A percentile compares a stretch with the other conserved stretches of the same genome.
These are phyloP conservation scores for Pseudomyrmex pallidus DNA, from an alignment of 1,140 invertebrate genomes.

Conservation along the genomic window DNA sequence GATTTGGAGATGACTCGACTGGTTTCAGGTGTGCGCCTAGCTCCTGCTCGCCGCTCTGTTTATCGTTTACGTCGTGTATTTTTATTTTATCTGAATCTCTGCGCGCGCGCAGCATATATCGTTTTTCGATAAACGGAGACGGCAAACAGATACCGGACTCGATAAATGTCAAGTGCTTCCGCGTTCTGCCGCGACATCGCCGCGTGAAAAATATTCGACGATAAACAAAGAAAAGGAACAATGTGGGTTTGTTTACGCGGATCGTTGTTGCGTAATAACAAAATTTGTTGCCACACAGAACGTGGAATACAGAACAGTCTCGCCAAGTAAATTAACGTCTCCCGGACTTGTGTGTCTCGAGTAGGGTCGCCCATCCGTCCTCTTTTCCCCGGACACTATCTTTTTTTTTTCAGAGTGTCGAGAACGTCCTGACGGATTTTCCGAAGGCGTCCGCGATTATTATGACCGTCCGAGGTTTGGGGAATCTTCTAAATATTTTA, in stretches of 20 bases:
- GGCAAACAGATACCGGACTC: neutral
- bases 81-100: slow-evolving; percentile 67
- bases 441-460: too few relatives aligned
- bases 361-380: too few relatives aligned
- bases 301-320: too few relatives aligned
- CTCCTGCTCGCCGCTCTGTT: slow-evolving; percentile 75
- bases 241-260: neutral
- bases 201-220: neutral
- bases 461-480: too few relatives aligned
- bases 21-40: slow-evolving; percentile 84
- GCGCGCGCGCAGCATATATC: neutral
- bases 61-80: slow-evolving; percentile 73
- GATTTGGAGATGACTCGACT: slow-evolving; percentile 90
- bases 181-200: neutral
- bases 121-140: slow-evolving; percentile 29
- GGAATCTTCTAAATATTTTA: too few relatives aligned
- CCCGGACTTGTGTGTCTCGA: too few relatives aligned
- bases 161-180: neutral
- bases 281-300: too few relatives aligned
- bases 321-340: too few relatives aligned
- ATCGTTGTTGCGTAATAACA: too few relatives aligned
- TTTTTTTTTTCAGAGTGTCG: too few relatives aligned
- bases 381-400: too few relatives aligned
- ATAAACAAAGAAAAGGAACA: neutral
- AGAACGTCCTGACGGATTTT: too few relatives aligned